These are phyloP conservation scores for Rutilus rutilus DNA, from an alignment of 2,113 vertebrate genomes.

Conservation along the genomic window DNA sequence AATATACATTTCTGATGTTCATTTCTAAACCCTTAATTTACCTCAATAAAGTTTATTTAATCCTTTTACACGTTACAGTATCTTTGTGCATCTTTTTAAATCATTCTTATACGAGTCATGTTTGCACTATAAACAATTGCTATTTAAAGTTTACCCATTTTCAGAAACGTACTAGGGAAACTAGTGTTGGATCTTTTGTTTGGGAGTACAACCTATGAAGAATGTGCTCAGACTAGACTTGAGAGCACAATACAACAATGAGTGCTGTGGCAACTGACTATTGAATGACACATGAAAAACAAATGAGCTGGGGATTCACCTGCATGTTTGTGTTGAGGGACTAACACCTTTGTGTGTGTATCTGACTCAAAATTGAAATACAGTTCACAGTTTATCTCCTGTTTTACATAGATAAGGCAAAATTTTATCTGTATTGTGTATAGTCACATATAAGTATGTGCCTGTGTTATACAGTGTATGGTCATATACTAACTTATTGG, in stretches of 20 bases:
- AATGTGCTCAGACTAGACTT: constrained; percentile 35
- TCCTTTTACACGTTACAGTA: background rate
- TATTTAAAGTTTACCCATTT: background rate
- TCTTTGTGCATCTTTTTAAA: background rate
- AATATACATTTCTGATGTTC: background rate
- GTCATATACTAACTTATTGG: background rate
- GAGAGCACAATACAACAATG: background rate
- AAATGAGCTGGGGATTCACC: background rate
- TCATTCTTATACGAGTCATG: background rate
- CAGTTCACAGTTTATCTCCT: no score
- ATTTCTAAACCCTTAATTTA: background rate
- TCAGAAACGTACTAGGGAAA: background rate
- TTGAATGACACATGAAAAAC: background rate
- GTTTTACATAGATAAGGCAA: background rate
- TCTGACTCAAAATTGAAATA: background rate
- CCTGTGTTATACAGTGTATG: background rate
- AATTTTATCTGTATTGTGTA: no score
- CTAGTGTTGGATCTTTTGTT: background rate
- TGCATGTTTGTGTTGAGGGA: background rate
- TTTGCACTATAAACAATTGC: background rate
- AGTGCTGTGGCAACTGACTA: background rate
- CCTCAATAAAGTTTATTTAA: constrained; percentile 6
- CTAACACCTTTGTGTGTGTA: background rate
- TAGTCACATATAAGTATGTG: background rate
- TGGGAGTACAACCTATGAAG: background rate